Evolutionary conservation across 2,113 vertebrate species (phyloP), one percentile per base, ranked within the genome.

Genomic region (Progne subis): DNA sequence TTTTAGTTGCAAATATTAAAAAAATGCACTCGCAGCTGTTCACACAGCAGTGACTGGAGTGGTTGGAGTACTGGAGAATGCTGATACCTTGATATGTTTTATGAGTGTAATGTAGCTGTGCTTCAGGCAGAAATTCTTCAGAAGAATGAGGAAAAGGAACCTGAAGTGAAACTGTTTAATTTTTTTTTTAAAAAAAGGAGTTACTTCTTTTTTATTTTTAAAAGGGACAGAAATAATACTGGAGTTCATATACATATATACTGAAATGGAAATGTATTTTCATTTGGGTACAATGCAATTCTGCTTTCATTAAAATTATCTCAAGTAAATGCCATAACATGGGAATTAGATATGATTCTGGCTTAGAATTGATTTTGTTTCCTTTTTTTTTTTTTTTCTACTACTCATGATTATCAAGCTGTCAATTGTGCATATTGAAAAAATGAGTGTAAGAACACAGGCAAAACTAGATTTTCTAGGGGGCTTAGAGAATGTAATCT

Each of bases 121-220:
- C 95, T 96, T 80, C 84, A 95, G 93, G 96, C 95, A 95, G 87
- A 95, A 95, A 92, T 92, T 92, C 91, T 95, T 95, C 50, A 95
- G 86, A 94, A 92, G 84, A 91, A 91, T 56, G 49, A 92, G 77
- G 60, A 79, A 84, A 86, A 83, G 82, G 69, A 92, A 76, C 49
- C 91, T 1, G 29, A 89, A 95, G 60, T 31, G n/a, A 47, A 95
- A 91, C 69, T 56, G 72, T n/a, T 94, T 44, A 74, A 88, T 63
- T 41, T 56, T 50, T 26, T 12, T 5, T 14, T 26, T 12, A 3
- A 14, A 41, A 21, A 50, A 60, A 21, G 2, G 12, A 12, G 8
- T 41, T n/a, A 10, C 9, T 23, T 7, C 17, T 34, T 67, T 29
- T 14, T 56, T 43, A 44, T 56, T 63, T 65, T 28, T 64, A 53